A percentile compares a stretch with the other conserved stretches of the same genome.
Evolutionary conservation across 2,113 vertebrate species (phyloP).

Genomic region (Corythaeola cristata): DNA sequence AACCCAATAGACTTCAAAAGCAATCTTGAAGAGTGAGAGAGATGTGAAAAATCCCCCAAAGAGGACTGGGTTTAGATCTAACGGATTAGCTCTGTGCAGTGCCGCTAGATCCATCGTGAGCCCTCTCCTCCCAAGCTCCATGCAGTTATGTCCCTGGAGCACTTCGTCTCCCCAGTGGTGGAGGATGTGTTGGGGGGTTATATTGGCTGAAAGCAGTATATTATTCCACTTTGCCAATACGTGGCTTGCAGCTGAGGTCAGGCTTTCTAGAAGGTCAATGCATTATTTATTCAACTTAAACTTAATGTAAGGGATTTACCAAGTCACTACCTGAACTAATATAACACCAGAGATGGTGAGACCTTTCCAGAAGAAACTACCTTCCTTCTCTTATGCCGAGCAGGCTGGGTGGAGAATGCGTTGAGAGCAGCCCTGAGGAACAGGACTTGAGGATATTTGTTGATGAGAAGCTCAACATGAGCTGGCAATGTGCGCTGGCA

Average conservation of each 20-base stretch:
- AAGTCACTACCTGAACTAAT: not conserved
- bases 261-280: not conserved
- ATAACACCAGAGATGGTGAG: not conserved
- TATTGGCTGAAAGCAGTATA: fast-evolving
- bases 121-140: not conserved
- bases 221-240: not conserved
- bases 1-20: not conserved
- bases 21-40: not conserved
- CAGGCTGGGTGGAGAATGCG: no score
- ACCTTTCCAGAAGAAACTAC: not conserved
- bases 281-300: not conserved
- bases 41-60: not conserved
- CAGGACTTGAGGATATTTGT: no score
- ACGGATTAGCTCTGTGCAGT: not conserved
- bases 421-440: no score
- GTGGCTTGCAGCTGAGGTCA: not conserved
- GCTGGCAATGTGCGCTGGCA: no score
- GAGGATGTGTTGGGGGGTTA: not conserved
- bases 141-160: not conserved
- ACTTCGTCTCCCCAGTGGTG: not conserved
- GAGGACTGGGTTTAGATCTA: not conserved
- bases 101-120: not conserved
- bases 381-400: not conserved
- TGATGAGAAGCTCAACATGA: no score
- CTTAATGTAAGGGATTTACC: not conserved